phyloP scores from a whole-genome alignment of 1,140 invertebrate genomes.

The Drosophila azteca region DNA sequence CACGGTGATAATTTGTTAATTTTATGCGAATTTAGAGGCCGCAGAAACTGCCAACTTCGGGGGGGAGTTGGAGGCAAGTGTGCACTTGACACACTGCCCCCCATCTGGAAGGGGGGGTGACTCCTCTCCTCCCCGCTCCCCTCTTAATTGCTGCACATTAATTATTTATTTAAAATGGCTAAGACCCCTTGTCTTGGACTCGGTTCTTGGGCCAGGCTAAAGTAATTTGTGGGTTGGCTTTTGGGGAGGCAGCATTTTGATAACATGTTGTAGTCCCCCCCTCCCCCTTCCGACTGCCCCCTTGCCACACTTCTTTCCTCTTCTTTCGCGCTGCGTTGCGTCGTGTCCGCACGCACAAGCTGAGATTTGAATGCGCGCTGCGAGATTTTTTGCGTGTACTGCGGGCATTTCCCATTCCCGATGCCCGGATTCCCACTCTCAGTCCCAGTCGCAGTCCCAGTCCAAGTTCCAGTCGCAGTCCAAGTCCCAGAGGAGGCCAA shows the following conservation, averaged over 20 bases:
- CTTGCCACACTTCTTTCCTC: neutral
- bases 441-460: no score
- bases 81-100: constrained; percentile 46
- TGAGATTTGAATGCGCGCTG: constrained; percentile 75
- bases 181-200: no score
- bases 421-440: no score
- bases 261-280: constrained; percentile 51
- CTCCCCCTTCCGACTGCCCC: neutral
- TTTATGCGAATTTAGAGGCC: constrained; percentile 37
- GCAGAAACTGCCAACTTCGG: no score
- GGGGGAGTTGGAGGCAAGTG: no score
- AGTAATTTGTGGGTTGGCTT: constrained; percentile 53
- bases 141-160: constrained; percentile 77
- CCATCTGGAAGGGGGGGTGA: neutral
- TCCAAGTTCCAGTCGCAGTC: no score
- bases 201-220: neutral
- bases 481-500: constrained; percentile 2
- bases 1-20: constrained; percentile 50
- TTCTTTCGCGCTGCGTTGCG: neutral
- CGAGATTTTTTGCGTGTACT: constrained; percentile 75
- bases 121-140: constrained; percentile 5
- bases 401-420: constrained; percentile 60
- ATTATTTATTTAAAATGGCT: constrained; percentile 83
- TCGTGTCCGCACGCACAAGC: constrained; percentile 65
- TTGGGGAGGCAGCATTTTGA: constrained; percentile 59